A percentile compares a stretch with the other conserved stretches of the same genome.
These are phyloP conservation scores for Acropternis orthonyx DNA, from an alignment of 2,797 vertebrate genomes.

Conservation along the genomic window DNA sequence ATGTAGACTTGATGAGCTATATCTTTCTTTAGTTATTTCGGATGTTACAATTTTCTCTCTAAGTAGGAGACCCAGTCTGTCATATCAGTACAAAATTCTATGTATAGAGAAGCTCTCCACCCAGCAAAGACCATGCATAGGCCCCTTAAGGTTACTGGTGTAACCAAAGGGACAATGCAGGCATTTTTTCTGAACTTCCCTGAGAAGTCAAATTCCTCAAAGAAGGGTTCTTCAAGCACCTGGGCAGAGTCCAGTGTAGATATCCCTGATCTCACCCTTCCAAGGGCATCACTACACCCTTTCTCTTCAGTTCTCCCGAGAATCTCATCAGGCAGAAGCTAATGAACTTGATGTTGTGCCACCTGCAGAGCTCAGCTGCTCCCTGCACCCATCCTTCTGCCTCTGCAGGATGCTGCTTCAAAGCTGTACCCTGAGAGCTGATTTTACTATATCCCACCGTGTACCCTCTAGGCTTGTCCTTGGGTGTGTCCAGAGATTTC, in stretches of 20 bases:
- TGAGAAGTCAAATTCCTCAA: not conserved
- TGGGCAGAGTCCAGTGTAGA: not conserved
- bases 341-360: not conserved
- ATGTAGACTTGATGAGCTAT: not conserved
- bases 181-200: not conserved
- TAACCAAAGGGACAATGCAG: not conserved
- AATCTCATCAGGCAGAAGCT: not conserved
- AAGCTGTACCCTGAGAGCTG: not conserved
- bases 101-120: not conserved
- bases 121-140: not conserved
- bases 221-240: not conserved
- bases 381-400: not conserved
- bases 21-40: not conserved
- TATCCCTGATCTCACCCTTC: not conserved
- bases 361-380: not conserved
- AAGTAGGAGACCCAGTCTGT: not conserved
- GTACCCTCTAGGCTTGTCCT: not conserved
- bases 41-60: not conserved
- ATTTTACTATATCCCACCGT: fast-evolving
- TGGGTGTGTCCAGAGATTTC: not conserved
- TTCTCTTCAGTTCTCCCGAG: not conserved
- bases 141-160: not conserved
- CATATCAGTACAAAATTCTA: not conserved
- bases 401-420: not conserved
- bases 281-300: too few species aligned